Evolutionary conservation across 2,113 vertebrate species (phyloP).

Genomic region (Furnarius figulus): DNA sequence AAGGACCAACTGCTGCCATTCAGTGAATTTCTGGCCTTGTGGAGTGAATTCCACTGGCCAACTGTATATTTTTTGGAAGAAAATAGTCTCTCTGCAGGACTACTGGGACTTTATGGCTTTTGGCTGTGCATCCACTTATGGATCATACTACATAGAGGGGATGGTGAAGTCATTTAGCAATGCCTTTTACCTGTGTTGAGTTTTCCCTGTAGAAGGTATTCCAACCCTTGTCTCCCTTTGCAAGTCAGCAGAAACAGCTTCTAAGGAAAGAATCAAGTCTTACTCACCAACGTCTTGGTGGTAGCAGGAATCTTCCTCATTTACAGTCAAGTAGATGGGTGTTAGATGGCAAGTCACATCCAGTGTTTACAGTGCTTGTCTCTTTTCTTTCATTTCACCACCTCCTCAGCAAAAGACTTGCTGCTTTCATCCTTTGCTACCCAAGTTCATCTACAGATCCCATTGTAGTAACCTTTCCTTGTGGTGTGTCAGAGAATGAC

Average conservation of each 20-base stretch:
- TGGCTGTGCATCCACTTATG: background rate
- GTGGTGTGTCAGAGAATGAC: background rate
- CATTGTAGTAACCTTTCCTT: background rate
- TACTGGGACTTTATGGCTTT: background rate
- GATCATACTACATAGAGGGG: background rate
- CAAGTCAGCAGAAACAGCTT: background rate
- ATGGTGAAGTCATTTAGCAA: background rate
- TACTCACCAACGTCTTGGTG: background rate
- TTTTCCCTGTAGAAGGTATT: background rate
- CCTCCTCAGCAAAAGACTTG: background rate
- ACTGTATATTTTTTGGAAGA: background rate
- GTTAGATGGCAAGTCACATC: background rate
- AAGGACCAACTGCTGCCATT: background rate
- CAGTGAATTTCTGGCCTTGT: background rate
- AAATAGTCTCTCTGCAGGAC: background rate
- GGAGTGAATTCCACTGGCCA: background rate
- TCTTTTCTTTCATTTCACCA: background rate
- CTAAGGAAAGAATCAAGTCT: background rate
- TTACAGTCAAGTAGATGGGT: background rate
- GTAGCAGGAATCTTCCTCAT: background rate
- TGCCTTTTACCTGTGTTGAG: background rate
- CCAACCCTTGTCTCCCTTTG: background rate
- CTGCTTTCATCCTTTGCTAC: background rate
- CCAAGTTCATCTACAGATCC: background rate
- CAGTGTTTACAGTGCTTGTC: background rate